phyloP scores from a whole-genome alignment of 2,113 vertebrate species.

The Lepus timidus region DNA sequence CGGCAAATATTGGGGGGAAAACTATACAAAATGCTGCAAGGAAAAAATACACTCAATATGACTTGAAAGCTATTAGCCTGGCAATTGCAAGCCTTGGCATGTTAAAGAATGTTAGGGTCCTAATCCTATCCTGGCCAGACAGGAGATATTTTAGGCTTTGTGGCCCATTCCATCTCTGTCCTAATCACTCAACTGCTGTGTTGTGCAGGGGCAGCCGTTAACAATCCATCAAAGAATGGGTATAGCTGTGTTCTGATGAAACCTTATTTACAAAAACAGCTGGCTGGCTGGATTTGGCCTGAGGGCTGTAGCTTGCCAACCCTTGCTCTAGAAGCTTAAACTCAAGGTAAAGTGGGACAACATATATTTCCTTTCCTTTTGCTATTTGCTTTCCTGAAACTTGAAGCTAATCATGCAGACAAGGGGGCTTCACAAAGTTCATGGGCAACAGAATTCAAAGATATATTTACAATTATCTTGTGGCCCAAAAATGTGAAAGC shows the following conservation, averaged over 20 bases:
- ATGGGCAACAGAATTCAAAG: no score
- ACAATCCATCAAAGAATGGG: conserved; percentile 52
- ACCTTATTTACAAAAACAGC: conserved; percentile 60
- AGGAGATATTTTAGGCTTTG: conserved; percentile 34
- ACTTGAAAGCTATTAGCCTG: conserved; percentile 49
- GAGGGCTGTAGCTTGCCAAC: neutral
- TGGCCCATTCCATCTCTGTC: neutral
- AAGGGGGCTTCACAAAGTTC: no score
- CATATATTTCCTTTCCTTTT: conserved; percentile 43
- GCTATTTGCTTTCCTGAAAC: conserved; percentile 53
- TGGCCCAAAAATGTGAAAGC: no score
- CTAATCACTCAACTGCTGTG: neutral
- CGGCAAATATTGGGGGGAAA: conserved; percentile 33
- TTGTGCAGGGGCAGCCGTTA: neutral
- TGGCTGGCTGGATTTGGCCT: conserved; percentile 23
- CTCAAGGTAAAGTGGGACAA: conserved; percentile 40
- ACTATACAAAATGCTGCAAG: conserved; percentile 31
- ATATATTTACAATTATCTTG: no score
- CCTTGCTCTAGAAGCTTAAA: conserved; percentile 36
- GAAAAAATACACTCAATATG: conserved; percentile 42
- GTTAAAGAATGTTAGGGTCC: conserved; percentile 51
- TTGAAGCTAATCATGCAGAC: conserved; percentile 38
- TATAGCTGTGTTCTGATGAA: conserved; percentile 32
- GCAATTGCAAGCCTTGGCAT: conserved; percentile 30
- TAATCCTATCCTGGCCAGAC: neutral